Evolutionary conservation across 2,797 vertebrate species (phyloP).

Genomic region (Acropternis orthonyx): DNA sequence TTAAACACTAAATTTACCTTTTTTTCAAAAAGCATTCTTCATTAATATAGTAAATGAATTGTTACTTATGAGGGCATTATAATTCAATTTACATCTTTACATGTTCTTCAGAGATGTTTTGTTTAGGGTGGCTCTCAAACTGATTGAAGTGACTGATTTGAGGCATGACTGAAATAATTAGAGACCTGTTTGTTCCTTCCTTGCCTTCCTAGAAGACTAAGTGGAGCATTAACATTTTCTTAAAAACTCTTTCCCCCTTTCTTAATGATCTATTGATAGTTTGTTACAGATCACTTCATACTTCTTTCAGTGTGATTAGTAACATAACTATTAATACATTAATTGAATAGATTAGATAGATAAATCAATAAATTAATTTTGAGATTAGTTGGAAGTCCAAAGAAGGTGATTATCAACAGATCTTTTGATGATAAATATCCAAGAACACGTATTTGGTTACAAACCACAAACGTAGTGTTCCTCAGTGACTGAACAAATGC

Average conservation of each 20-base stretch:
- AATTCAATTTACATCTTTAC: neutral
- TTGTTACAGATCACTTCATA: neutral
- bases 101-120: neutral
- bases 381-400: neutral
- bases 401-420: neutral
- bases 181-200: neutral
- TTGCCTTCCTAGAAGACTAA: neutral
- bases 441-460: neutral
- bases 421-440: neutral
- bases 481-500: neutral
- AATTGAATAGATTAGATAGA: neutral
- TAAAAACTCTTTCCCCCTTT: neutral
- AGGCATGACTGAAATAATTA: neutral
- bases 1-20: neutral
- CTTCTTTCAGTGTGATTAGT: neutral
- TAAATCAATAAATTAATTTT: neutral
- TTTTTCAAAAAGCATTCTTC: neutral
- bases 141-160: neutral
- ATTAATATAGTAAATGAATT: neutral
- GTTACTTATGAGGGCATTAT: neutral
- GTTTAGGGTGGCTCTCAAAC: neutral
- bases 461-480: neutral
- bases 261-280: neutral
- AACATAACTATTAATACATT: neutral
- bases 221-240: neutral